Percentiles rank a stretch among this genome's conserved stretches.
phyloP scores from a whole-genome alignment of 2,797 vertebrate genomes.

The Florisuga fusca region DNA sequence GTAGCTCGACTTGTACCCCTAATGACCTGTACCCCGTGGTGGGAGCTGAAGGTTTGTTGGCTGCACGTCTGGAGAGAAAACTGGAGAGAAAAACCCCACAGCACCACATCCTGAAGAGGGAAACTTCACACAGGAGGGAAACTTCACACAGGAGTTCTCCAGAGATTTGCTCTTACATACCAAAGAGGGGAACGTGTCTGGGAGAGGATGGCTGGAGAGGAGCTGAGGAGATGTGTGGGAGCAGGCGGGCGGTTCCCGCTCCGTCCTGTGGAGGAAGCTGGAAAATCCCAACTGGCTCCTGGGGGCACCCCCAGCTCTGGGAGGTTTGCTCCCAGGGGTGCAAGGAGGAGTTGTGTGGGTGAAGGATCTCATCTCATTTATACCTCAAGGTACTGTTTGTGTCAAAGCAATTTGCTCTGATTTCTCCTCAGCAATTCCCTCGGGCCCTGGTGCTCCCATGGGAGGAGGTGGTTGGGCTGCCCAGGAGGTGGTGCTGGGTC shows the following conservation, averaged over 20 bases:
- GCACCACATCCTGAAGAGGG: background rate
- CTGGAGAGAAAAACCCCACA: background rate
- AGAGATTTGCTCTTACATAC: constrained; percentile 53
- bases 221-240: background rate
- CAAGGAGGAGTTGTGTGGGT: background rate
- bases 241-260: background rate
- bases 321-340: background rate
- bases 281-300: background rate
- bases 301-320: background rate
- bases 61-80: background rate
- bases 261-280: background rate
- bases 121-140: background rate
- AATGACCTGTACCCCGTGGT: background rate
- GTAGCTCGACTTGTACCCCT: background rate
- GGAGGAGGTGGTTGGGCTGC: background rate
- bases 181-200: constrained; percentile 44
- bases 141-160: background rate
- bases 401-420: constrained; percentile 2
- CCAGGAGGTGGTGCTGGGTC: too few relatives aligned
- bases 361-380: constrained; percentile 23
- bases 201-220: background rate
- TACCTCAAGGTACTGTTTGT: constrained; percentile 48
- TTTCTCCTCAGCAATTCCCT: background rate
- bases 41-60: background rate
- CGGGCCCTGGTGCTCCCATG: constrained; percentile 6